A percentile compares a stretch with the other conserved stretches of the same genome.
Conservation (phyloP, 2,888 invertebrate genomes). For the Trilocha varians region DNA sequence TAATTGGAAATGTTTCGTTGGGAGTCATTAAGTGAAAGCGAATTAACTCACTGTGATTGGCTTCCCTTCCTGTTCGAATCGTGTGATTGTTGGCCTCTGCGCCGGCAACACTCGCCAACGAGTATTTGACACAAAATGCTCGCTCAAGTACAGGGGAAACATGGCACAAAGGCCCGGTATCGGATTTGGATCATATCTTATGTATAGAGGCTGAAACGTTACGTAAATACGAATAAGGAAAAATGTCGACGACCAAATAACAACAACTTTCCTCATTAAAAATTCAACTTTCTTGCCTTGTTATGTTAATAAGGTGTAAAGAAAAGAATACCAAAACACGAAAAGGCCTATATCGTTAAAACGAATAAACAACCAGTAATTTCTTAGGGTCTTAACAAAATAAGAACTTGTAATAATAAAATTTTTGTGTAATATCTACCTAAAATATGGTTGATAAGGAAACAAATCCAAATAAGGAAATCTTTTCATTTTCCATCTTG, state of each 20-base stretch:
- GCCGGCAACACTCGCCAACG: slow-evolving; percentile 57
- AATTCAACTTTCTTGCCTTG: neutral
- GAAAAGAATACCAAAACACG: neutral
- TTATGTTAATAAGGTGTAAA: neutral
- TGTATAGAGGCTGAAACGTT: slow-evolving; percentile 52
- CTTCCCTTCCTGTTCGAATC: slow-evolving; percentile 56
- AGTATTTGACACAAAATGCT: slow-evolving; percentile 54
- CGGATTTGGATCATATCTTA: slow-evolving; percentile 58
- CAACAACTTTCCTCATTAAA: neutral
- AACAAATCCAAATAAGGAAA: too few relatives aligned
- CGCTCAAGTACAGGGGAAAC: slow-evolving; percentile 54
- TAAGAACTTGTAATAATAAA: too few relatives aligned
- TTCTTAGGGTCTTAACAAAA: too few relatives aligned
- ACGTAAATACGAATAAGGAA: neutral
- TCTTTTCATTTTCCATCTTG: too few relatives aligned
- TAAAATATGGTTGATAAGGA: too few relatives aligned
- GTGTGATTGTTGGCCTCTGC: slow-evolving; percentile 42
- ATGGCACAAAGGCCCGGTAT: slow-evolving; percentile 52
- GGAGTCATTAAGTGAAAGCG: neutral
- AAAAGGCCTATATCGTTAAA: neutral
- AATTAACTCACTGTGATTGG: slow-evolving; percentile 30
- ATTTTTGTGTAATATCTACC: too few relatives aligned
- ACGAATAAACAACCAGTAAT: neutral
- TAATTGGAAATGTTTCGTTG: neutral
- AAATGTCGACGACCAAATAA: neutral